phyloP scores from a whole-genome alignment of 2,888 invertebrate species.

The Mythimna lalbum region DNA sequence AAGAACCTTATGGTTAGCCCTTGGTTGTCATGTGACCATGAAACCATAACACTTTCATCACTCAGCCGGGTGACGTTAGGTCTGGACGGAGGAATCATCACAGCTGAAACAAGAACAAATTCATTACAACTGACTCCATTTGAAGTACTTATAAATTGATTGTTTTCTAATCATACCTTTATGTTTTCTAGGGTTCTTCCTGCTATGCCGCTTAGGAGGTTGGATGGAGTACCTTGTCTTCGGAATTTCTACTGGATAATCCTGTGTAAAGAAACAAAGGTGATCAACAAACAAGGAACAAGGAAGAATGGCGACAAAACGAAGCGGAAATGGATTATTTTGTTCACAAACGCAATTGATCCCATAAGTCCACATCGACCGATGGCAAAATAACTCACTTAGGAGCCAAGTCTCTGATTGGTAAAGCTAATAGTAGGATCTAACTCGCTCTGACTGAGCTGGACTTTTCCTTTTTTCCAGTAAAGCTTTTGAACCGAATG shows the following conservation, averaged over 20 bases:
- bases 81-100: slow-evolving; percentile 96
- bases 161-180: slow-evolving; percentile 75
- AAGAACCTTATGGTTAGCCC: slow-evolving; percentile 97
- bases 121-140: neutral
- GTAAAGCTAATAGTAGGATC: neutral
- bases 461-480: neutral
- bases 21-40: slow-evolving; percentile 96
- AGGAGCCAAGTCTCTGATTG: neutral
- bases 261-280: slow-evolving; percentile 69
- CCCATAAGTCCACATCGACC: neutral
- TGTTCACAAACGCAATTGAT: neutral
- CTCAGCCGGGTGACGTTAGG: slow-evolving; percentile 96
- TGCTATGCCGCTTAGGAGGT: slow-evolving; percentile 81
- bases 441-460: neutral
- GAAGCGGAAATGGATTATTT: neutral
- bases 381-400: too few species aligned
- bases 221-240: slow-evolving; percentile 78
- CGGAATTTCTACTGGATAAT: slow-evolving; percentile 79
- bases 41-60: slow-evolving; percentile 97
- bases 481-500: too few species aligned
- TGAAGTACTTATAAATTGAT: neutral
- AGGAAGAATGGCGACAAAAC: neutral
- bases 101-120: slow-evolving; percentile 81
- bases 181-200: slow-evolving; percentile 82
- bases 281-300: neutral